These are phyloP conservation scores for Platynereis dumerilii DNA, from an alignment of 2,888 invertebrate species.

Conservation along the genomic window DNA sequence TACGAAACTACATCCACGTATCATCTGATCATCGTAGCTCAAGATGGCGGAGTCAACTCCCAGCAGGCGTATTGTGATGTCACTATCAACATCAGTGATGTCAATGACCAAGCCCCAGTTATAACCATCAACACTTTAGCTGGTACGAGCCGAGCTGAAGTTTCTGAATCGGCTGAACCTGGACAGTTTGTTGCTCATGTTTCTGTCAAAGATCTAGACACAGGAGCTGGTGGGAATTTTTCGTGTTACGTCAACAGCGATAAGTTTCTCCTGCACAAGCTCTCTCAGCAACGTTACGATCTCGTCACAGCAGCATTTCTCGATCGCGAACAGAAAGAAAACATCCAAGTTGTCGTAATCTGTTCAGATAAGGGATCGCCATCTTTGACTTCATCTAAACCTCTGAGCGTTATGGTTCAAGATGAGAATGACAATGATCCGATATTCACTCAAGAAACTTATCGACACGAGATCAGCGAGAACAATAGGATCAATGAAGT, in stretches of 20 bases:
- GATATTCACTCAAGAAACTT: constrained; percentile 18
- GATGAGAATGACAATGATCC: constrained; percentile 31
- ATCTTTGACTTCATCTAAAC: not conserved
- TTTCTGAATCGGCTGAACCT: constrained; percentile 16
- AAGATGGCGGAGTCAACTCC: constrained; percentile 33
- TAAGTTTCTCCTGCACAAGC: constrained; percentile 13
- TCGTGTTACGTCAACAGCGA: constrained; percentile 12
- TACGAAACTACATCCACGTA: constrained; percentile 21
- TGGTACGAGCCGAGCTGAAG: constrained; percentile 12
- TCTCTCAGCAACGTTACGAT: constrained; percentile 17
- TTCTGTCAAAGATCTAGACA: constrained; percentile 24
- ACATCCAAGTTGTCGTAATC: constrained; percentile 6
- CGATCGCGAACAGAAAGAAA: constrained; percentile 20
- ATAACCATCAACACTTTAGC: constrained; percentile 23
- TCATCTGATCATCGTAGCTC: constrained; percentile 34
- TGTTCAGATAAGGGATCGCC: constrained; percentile 22
- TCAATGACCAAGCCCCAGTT: constrained; percentile 25
- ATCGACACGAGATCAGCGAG: constrained; percentile 16
- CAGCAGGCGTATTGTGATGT: constrained; percentile 34
- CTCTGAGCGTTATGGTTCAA: constrained; percentile 12
- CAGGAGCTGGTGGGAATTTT: constrained; percentile 14
- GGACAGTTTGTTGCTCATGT: constrained; percentile 26
- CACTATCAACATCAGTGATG: constrained; percentile 27
- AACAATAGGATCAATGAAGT: constrained; percentile 22
- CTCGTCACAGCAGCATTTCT: constrained; percentile 12